phyloP scores from a whole-genome alignment of 2,113 vertebrate genomes.

The Rhinolophus sinicus region DNA sequence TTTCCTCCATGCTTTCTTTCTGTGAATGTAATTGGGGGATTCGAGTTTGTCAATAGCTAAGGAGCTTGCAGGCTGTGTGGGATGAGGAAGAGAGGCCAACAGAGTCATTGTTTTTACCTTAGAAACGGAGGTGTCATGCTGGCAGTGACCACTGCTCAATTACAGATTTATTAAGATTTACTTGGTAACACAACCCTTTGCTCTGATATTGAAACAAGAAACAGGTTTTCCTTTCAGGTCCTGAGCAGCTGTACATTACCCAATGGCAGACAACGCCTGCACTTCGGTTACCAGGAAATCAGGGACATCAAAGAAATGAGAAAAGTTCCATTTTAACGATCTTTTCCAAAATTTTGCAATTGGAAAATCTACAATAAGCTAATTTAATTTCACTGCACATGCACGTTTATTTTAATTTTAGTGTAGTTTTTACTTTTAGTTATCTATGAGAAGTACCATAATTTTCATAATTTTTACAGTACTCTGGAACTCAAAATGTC shows the following conservation, averaged over 20 bases:
- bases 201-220: not conserved
- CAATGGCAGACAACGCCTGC: not conserved
- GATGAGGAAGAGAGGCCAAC: not conserved
- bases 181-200: not conserved
- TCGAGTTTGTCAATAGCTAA: not conserved
- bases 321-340: not conserved
- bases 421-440: not conserved
- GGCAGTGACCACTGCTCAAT: not conserved
- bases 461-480: not conserved
- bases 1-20: not conserved
- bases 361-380: not conserved
- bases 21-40: not conserved
- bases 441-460: not conserved
- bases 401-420: not conserved
- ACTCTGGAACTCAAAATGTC: not conserved
- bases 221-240: not conserved
- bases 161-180: slow-evolving; percentile 19
- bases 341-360: not conserved
- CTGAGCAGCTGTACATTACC: not conserved
- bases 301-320: not conserved
- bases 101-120: not conserved
- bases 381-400: not conserved
- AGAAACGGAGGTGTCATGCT: not conserved
- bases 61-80: not conserved
- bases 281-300: not conserved